Evolutionary conservation across 1,140 invertebrate species (phyloP).

Genomic region (Calephelis nemesis): DNA sequence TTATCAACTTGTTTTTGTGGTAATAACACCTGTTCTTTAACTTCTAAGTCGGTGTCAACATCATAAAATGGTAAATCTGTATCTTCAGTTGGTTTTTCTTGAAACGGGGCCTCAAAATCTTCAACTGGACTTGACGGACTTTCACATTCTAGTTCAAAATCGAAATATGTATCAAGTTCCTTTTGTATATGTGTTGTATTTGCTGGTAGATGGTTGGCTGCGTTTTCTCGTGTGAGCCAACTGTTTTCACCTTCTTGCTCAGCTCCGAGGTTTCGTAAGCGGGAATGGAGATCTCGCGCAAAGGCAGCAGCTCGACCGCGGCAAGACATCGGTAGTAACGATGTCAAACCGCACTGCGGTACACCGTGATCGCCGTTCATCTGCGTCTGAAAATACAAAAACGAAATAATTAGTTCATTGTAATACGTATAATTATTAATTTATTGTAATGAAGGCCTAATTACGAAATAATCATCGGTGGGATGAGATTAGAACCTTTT

Average conservation of each 20-base stretch:
- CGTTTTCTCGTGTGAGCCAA: conserved; percentile 64
- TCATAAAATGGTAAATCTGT: conserved; percentile 73
- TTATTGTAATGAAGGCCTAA: too few species aligned
- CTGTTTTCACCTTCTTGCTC: conserved; percentile 72
- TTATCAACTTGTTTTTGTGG: conserved; percentile 57
- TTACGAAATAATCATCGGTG: too few species aligned
- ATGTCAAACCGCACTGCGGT: conserved; percentile 75
- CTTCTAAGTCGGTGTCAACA: conserved; percentile 58
- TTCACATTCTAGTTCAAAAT: conserved; percentile 82
- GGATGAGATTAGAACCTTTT: too few species aligned
- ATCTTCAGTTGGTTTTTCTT: conserved; percentile 71
- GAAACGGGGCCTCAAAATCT: conserved; percentile 77
- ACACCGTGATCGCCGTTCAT: conserved; percentile 73
- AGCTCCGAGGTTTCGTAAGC: conserved; percentile 84
- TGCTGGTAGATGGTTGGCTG: conserved; percentile 52
- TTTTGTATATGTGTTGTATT: conserved; percentile 66
- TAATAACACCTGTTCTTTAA: conserved; percentile 53
- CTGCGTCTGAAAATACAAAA: conserved; percentile 69
- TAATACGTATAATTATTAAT: too few species aligned
- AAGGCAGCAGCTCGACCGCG: conserved; percentile 88
- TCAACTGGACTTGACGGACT: conserved; percentile 84
- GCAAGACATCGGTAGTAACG: conserved; percentile 84
- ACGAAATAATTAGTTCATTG: not conserved
- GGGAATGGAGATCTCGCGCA: conserved; percentile 86
- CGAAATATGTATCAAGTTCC: conserved; percentile 77